Evolutionary conservation across 2,888 invertebrate species (phyloP), one percentile per base, ranked within the genome.

Genomic region (Maniola hyperantus): DNA sequence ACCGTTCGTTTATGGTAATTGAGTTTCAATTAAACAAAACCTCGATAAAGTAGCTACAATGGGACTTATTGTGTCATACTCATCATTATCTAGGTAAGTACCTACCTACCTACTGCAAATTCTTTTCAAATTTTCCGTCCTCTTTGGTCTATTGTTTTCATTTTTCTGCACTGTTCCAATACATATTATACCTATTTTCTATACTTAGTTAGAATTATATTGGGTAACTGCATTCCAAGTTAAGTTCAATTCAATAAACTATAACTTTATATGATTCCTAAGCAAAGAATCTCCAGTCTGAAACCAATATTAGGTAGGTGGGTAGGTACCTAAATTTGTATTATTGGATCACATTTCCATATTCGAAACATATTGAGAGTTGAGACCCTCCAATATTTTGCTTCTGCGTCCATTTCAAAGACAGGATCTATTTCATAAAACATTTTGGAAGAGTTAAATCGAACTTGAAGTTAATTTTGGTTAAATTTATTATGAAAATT

Each of bases 341-440:
- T 2, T 26, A 26, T 26, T 26, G 72, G 73, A 75, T 75, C 67
- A 70, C 70, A 76, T 78, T 77, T 74, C 73, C 77, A 76, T 78
- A 76, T 74, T 73, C 74, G 70, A 70, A 72, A 72, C 70, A 76
- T 72, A n/a, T n/a, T n/a, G 67, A 26, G 1, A 26, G 11, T 66
- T 65, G 67, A 68, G 71, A 69, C 61, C 72, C 68, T 73, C 69
- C 59, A 62, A 54, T 69, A 69, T 68, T 70, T 72, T 70, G 64
- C 48, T 65, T 72, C 66, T 70, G 50, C 62, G 36, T 60, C 60
- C 0, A 15, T 42, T 8, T 36, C 33, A 18, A 18, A 48, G 48
- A 48, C 18, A 8, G 48, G 48, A 48, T 48, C 48, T 15, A 48
- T 48, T 48, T 48, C 44, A 44, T 44, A 15, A 48, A 48, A 48